These are phyloP conservation scores for Poecilia wingei DNA, from an alignment of 2,797 vertebrate species.

Conservation along the genomic window DNA sequence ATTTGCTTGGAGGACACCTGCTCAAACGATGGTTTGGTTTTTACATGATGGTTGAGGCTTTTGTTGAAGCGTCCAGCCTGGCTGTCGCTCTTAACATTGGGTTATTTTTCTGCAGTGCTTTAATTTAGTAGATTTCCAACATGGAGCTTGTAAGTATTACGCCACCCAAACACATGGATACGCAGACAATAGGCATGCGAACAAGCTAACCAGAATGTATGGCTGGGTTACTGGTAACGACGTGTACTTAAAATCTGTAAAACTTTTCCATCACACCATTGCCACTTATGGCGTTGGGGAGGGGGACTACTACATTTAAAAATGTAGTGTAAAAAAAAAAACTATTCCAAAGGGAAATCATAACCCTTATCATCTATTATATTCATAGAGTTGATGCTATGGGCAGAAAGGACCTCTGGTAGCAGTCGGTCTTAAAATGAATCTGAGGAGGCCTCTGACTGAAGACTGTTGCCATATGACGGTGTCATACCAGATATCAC, in stretches of 20 bases:
- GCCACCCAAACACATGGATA: neutral
- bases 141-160: neutral
- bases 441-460: neutral
- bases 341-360: neutral
- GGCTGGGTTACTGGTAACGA: neutral
- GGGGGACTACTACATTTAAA: neutral
- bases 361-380: neutral
- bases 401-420: neutral
- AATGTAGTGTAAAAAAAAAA: neutral
- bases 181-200: neutral
- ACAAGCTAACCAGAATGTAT: neutral
- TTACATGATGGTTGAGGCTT: conserved; percentile 29
- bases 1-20: conserved; percentile 38
- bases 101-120: neutral
- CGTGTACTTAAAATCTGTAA: neutral
- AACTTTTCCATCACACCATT: neutral
- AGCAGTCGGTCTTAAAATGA: neutral
- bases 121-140: conserved; percentile 5
- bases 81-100: neutral
- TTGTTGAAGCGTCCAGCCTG: conserved; percentile 34
- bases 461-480: neutral
- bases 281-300: neutral
- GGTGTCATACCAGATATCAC: neutral
- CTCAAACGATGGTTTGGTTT: conserved; percentile 3
- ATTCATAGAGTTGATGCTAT: neutral